These are phyloP conservation scores for Mystacornis crossleyi DNA, from an alignment of 2,113 vertebrate species.

Conservation along the genomic window DNA sequence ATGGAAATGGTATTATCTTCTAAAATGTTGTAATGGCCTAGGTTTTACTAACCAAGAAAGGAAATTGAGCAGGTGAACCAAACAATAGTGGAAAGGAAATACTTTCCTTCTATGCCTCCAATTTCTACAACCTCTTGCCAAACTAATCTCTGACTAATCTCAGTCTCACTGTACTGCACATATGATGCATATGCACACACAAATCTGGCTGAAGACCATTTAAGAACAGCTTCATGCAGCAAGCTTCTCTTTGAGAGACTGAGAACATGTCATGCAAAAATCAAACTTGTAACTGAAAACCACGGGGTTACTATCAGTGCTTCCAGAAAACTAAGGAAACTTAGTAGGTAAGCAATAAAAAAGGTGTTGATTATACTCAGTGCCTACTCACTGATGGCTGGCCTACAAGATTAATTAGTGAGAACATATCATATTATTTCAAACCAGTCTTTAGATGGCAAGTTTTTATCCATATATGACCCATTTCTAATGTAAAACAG, in stretches of 20 bases:
- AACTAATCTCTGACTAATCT: background rate
- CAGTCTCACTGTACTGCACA: accelerated
- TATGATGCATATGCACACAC: accelerated
- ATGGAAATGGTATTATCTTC: background rate
- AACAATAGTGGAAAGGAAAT: background rate
- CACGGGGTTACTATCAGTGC: accelerated
- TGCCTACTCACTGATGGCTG: background rate
- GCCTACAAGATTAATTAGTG: background rate
- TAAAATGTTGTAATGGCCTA: background rate
- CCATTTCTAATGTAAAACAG: background rate
- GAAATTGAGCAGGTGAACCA: background rate
- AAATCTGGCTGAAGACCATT: background rate
- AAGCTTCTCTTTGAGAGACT: background rate
- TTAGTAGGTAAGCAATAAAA: background rate
- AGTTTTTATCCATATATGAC: background rate
- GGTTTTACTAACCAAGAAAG: background rate
- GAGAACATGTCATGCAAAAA: background rate
- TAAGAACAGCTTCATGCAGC: background rate
- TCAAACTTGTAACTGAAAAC: background rate
- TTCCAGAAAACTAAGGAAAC: background rate
- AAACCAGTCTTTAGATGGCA: background rate
- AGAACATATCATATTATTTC: background rate
- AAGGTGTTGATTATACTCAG: background rate
- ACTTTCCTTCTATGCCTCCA: background rate
- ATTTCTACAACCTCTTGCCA: background rate